Percentiles rank a stretch among this genome's conserved stretches.
Conservation (phyloP, 2,888 invertebrate genomes). For the Acanthopleura granulata region DNA sequence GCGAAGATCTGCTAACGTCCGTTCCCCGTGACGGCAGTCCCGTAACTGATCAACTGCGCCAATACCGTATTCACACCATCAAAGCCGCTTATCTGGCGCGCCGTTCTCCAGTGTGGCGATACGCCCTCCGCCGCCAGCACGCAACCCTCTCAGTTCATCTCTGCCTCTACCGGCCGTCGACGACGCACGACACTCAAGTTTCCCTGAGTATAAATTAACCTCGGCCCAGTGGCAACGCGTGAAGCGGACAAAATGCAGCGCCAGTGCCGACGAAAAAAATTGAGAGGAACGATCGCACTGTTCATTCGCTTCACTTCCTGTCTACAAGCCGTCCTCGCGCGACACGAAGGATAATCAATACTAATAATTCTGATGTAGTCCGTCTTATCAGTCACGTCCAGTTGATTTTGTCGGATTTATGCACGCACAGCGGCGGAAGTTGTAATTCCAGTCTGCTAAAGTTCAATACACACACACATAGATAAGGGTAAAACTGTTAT, state of each 20-base stretch:
- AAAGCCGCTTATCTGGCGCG: conserved; percentile 9
- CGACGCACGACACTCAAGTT: conserved; percentile 13
- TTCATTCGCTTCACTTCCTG: background rate
- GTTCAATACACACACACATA: background rate
- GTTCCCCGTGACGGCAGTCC: background rate
- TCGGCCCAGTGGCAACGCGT: background rate
- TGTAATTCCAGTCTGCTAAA: conserved; percentile 16
- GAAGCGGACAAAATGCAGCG: background rate
- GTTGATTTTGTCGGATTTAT: conserved; percentile 11
- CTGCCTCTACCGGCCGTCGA: background rate
- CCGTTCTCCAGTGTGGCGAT: background rate
- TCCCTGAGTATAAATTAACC: background rate
- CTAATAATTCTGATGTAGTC: conserved; percentile 14
- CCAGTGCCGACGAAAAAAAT: conserved; percentile 3
- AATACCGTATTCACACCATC: conserved; percentile 18
- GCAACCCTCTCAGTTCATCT: conserved; percentile 11
- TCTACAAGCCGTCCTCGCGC: background rate
- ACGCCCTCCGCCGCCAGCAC: conserved; percentile 13
- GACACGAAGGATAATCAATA: background rate
- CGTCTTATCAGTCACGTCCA: conserved; percentile 18
- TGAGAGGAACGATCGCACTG: background rate
- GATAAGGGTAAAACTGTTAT: conserved; percentile 13
- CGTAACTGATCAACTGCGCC: conserved; percentile 17
- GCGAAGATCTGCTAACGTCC: background rate
- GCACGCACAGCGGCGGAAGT: conserved; percentile 19